Evolutionary conservation across 1,140 invertebrate species (phyloP).

Genomic region (Frieseomelitta varia): DNA sequence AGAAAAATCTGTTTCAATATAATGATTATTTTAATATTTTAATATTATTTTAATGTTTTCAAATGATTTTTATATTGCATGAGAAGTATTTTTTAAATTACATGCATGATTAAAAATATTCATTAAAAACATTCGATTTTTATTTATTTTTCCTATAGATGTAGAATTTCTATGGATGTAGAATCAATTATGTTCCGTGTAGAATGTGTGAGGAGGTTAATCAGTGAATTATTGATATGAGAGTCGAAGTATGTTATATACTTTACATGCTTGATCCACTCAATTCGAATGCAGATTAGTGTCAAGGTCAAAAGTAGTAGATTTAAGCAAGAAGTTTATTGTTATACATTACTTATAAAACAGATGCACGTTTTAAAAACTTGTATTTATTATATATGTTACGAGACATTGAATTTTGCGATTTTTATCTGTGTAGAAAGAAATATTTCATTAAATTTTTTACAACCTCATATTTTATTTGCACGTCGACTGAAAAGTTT

Average conservation of each 20-base stretch:
- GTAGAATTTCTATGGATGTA: background rate
- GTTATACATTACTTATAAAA: background rate
- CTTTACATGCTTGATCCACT: conserved; percentile 15
- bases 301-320: conserved; percentile 34
- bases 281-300: conserved; percentile 47
- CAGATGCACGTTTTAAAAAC: background rate
- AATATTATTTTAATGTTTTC: background rate
- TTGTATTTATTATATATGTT: background rate
- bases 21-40: background rate
- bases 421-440: background rate
- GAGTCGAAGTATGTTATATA: conserved; percentile 14
- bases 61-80: background rate
- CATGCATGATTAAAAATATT: background rate
- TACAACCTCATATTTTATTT: background rate
- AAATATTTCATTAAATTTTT: background rate
- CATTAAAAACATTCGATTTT: background rate
- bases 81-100: too few relatives aligned
- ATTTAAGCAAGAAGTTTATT: background rate
- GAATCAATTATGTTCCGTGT: conserved; percentile 4
- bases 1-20: too few relatives aligned
- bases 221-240: conserved; percentile 27
- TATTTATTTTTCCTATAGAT: background rate
- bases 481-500: background rate
- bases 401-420: background rate
- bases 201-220: conserved; percentile 36